Conservation (phyloP, 2,888 invertebrate genomes). For the Andrena bicolor region DNA sequence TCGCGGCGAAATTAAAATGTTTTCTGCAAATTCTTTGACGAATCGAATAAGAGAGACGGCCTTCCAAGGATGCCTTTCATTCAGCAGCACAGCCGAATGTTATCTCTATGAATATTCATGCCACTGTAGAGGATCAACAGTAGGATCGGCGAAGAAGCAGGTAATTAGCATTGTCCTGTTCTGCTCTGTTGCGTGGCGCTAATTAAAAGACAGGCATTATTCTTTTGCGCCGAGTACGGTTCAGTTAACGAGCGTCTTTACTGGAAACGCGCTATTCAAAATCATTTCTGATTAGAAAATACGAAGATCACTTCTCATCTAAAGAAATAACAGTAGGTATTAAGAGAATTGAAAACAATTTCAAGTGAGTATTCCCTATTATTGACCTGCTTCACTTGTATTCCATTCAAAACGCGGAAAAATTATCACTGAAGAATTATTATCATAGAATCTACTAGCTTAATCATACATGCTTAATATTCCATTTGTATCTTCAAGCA, state of each 20-base stretch:
- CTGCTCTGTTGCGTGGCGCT: constrained; percentile 35
- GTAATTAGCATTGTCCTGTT: constrained; percentile 53
- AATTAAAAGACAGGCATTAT: constrained; percentile 48
- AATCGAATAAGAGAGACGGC: neutral
- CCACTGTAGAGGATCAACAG: constrained; percentile 17
- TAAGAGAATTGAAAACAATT: too few relatives aligned
- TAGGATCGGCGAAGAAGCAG: constrained; percentile 37
- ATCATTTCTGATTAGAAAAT: constrained; percentile 7
- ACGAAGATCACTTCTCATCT: neutral
- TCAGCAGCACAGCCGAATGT: neutral
- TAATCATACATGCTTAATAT: too few relatives aligned
- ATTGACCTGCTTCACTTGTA: neutral
- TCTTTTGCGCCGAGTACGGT: constrained; percentile 18
- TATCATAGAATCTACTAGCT: too few relatives aligned
- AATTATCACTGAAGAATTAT: neutral
- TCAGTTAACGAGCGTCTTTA: constrained; percentile 24
- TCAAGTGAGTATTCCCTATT: neutral
- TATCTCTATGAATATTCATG: constrained; percentile 38
- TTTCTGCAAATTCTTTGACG: neutral
- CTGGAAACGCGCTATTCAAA: neutral
- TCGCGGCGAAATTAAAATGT: constrained; percentile 15
- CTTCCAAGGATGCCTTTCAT: constrained; percentile 24
- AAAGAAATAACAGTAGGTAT: too few relatives aligned
- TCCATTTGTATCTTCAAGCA: too few relatives aligned
- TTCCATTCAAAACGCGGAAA: neutral